phyloP scores from a whole-genome alignment of 2,797 vertebrate genomes.

The Falco concolor region DNA sequence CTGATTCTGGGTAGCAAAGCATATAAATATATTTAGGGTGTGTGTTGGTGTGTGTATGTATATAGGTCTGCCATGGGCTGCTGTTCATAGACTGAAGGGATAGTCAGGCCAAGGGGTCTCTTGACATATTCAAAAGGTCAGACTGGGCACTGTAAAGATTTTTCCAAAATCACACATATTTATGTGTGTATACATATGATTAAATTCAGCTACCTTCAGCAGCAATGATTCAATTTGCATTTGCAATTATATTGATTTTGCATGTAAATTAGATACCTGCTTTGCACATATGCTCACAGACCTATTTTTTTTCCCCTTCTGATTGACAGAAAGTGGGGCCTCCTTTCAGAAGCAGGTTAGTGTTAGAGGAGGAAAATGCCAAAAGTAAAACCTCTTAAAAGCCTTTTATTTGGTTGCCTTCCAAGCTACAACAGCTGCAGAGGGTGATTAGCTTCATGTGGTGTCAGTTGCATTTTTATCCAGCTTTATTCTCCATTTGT shows the following conservation, averaged over 20 bases:
- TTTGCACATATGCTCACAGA: neutral
- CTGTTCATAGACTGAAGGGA: neutral
- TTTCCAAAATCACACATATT: neutral
- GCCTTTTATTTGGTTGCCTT: slow-evolving; percentile 16
- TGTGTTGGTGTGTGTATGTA: fast-evolving
- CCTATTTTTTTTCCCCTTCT: neutral
- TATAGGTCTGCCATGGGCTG: neutral
- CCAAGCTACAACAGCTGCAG: slow-evolving; percentile 56
- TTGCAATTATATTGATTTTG: neutral
- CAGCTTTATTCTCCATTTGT: slow-evolving; percentile 1
- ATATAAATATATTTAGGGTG: neutral
- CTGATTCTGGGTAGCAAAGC: neutral
- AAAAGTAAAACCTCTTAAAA: neutral
- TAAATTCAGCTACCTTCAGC: neutral
- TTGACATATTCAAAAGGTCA: neutral
- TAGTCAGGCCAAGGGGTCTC: neutral
- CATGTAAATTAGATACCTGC: slow-evolving; percentile 5
- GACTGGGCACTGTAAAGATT: neutral
- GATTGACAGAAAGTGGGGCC: neutral
- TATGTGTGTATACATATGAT: neutral
- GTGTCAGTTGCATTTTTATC: slow-evolving; percentile 29
- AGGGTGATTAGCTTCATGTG: slow-evolving; percentile 10
- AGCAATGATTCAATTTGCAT: neutral
- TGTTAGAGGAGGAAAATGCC: neutral
- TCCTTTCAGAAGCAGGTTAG: slow-evolving; percentile 12